Percentiles rank a stretch among this genome's conserved stretches.
These are phyloP conservation scores for Malacosoma neustria DNA, from an alignment of 2,888 invertebrate genomes.

Conservation along the genomic window DNA sequence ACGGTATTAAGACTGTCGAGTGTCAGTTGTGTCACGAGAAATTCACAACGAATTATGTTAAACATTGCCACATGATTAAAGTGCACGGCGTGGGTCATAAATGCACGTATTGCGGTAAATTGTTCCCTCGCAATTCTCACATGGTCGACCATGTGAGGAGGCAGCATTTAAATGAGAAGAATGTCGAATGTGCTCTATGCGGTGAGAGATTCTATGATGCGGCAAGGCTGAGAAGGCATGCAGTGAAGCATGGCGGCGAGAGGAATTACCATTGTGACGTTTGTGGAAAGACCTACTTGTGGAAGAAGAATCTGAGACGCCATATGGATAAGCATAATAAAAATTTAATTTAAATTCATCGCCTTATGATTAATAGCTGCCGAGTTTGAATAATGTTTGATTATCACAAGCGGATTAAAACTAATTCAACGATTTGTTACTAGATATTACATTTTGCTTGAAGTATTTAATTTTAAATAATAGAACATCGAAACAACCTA, in stretches of 20 bases:
- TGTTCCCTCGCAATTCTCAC: slow-evolving; percentile 34
- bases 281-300: slow-evolving; percentile 68
- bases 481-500: no score
- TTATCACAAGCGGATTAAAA: no score
- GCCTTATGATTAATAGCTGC: no score
- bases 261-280: slow-evolving; percentile 67
- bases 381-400: no score
- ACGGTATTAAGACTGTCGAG: slow-evolving; percentile 33
- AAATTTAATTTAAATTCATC: background rate
- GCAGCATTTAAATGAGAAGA: slow-evolving; percentile 39
- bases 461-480: no score
- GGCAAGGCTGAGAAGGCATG: slow-evolving; percentile 39
- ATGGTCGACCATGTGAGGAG: slow-evolving; percentile 37
- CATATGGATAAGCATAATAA: slow-evolving; percentile 50
- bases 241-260: slow-evolving; percentile 64
- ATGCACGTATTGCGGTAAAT: slow-evolving; percentile 32
- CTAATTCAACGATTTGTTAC: no score
- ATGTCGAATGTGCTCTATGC: slow-evolving; percentile 33
- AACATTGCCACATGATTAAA: slow-evolving; percentile 39
- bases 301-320: slow-evolving; percentile 69
- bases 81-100: slow-evolving; percentile 40
- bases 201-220: slow-evolving; percentile 34
- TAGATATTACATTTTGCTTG: no score
- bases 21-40: slow-evolving; percentile 43
- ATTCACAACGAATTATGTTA: slow-evolving; percentile 39